phyloP scores from a whole-genome alignment of 1,140 invertebrate genomes.

The Drosophila takahashii region DNA sequence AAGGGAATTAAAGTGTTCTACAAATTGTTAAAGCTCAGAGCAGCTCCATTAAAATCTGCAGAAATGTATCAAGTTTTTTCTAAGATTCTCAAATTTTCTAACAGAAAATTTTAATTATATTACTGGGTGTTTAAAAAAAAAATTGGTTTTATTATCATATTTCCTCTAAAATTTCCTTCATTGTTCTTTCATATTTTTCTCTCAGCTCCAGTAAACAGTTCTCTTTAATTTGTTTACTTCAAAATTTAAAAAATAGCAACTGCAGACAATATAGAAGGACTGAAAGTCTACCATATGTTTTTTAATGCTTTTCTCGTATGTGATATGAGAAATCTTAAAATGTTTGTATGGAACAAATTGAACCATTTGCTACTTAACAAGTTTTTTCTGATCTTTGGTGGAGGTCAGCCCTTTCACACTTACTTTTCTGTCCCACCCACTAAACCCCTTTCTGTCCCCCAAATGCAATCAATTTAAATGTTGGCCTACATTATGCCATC shows the following conservation, averaged over 20 bases:
- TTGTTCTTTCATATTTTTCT: neutral
- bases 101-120: no score
- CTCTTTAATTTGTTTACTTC: slow-evolving; percentile 7
- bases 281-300: slow-evolving; percentile 28
- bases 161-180: neutral
- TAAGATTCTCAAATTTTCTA: no score
- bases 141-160: no score
- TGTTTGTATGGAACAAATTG: slow-evolving; percentile 18
- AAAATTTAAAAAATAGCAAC: slow-evolving; percentile 1
- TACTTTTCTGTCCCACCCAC: slow-evolving; percentile 27
- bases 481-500: slow-evolving; percentile 46
- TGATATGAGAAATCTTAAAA: slow-evolving; percentile 11
- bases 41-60: neutral
- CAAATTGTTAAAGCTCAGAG: slow-evolving; percentile 5
- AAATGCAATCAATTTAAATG: slow-evolving; percentile 69
- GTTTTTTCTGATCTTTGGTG: slow-evolving; percentile 20
- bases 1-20: slow-evolving; percentile 8
- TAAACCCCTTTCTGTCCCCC: slow-evolving; percentile 11
- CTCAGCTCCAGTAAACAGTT: neutral
- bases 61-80: neutral
- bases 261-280: slow-evolving; percentile 1
- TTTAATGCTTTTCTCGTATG: slow-evolving; percentile 4
- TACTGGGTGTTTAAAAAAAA: no score
- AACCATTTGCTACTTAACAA: slow-evolving; percentile 30
- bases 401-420: slow-evolving; percentile 71